These are phyloP conservation scores for Drosophila bunnanda DNA, from an alignment of 2,888 invertebrate species.

Conservation along the genomic window DNA sequence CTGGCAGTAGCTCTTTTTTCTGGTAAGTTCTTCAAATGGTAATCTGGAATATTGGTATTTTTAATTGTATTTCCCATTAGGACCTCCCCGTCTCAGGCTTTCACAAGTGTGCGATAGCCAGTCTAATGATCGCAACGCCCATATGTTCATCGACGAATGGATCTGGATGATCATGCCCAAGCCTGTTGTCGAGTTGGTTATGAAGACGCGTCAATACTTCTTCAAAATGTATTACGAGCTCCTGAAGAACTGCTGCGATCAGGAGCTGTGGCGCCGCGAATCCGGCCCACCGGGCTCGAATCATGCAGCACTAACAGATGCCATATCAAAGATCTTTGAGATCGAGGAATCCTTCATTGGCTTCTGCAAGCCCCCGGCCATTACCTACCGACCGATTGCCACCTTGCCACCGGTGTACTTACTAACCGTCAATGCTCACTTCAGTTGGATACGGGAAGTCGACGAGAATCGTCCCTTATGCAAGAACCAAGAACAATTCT, in stretches of 20 bases:
- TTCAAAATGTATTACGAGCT: conserved; percentile 46
- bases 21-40: conserved; percentile 33
- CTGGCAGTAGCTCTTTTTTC: conserved; percentile 60
- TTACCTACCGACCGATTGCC: conserved; percentile 6
- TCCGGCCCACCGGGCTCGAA: not conserved
- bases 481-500: not conserved
- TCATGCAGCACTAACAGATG: conserved; percentile 21
- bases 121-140: conserved; percentile 5
- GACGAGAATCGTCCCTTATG: conserved; percentile 2
- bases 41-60: not conserved
- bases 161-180: conserved; percentile 61
- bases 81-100: conserved; percentile 35
- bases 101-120: conserved; percentile 25
- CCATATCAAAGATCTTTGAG: conserved; percentile 45
- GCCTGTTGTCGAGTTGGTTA: conserved; percentile 40
- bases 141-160: conserved; percentile 68
- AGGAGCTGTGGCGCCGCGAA: conserved; percentile 37
- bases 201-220: conserved; percentile 56
- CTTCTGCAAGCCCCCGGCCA: conserved; percentile 23
- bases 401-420: conserved; percentile 45
- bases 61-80: conserved; percentile 23
- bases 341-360: conserved; percentile 47
- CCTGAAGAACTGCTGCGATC: conserved; percentile 45
- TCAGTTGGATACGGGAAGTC: conserved; percentile 32
- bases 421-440: conserved; percentile 48